phyloP scores from a whole-genome alignment of 2,888 invertebrate genomes.

The Meteorus colon region DNA sequence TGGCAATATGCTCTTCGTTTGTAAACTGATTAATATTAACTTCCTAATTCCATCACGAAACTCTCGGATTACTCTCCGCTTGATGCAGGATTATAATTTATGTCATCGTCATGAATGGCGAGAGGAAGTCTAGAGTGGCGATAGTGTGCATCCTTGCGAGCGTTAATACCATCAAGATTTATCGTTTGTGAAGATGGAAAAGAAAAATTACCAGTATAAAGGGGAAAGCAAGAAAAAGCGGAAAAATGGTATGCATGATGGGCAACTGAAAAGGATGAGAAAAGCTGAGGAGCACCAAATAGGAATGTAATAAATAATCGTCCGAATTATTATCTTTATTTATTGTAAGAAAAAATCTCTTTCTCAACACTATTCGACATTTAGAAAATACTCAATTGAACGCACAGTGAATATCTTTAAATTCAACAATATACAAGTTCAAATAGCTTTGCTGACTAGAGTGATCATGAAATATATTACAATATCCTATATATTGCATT shows the following conservation, averaged over 20 bases:
- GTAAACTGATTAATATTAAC: background rate
- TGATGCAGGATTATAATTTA: background rate
- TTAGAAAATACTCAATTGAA: background rate
- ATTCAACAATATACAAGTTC: background rate
- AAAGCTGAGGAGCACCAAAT: background rate
- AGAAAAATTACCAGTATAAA: background rate
- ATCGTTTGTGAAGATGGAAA: background rate
- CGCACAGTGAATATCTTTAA: background rate
- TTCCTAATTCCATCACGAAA: background rate
- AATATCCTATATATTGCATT: background rate
- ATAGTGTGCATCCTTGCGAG: background rate
- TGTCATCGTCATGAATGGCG: constrained; percentile 8
- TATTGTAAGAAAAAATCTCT: background rate
- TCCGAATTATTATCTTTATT: background rate
- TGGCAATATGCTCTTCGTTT: background rate
- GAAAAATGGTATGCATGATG: background rate
- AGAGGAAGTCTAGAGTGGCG: background rate
- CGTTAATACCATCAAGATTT: constrained; percentile 13
- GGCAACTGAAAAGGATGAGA: background rate
- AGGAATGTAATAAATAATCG: constrained; percentile 13
- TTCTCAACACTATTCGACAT: background rate
- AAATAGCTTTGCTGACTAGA: background rate
- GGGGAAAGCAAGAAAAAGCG: background rate
- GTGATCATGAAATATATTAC: background rate
- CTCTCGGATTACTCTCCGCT: background rate